Base-by-base conservation (phyloP, 2,113 vertebrate genomes). In the Tenebrosternarchus preto region DNA sequence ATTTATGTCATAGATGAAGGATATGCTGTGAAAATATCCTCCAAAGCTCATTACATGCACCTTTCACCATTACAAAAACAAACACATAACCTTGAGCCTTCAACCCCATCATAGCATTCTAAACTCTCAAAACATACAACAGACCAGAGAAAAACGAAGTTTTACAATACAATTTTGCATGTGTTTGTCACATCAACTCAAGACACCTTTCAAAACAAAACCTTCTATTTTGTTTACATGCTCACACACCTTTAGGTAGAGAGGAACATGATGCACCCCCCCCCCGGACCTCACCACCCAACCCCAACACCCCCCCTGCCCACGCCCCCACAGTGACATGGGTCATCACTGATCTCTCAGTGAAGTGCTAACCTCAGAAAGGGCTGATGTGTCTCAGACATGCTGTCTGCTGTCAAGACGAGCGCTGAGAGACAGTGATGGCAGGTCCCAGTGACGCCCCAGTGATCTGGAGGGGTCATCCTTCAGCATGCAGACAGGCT, bases 181-280 rank as follows among this genome's bases (percentile, higher is more conserved):
- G 66, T 70, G 46, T 22, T 27, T 60, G 66, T 78, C 76, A 78
- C 24, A 46, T 78, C 55, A 39, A 22, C 70, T 78, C 39, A 70
- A 46, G 53, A 78, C 39, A 46, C 31, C 53, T 70, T 70, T 87
- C 89, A 88, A 88, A 87, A 87, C 85, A 89, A 87, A 84, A 91
- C 90, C 83, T 68, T 68, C 64, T 20, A 68, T 68, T 29, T 36
- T 66, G 17, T 31, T 36, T 19, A 17, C 19, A 22, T 12, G 27
- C 33, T 70, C 76, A 60, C 19, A 70, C 76, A 78, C 76, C 64
- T 78, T 78, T 70, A 60, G 76, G 53, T 33, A 60, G 69, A 70
- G 66, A 46, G 39, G n/a, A 50, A n/a, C n/a, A n/a, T n/a, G n/a
- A n/a, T n/a, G n/a, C n/a, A n/a, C 39, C 39, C 39, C 39, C 39